Evolutionary conservation across 2,888 invertebrate genomes (phyloP).

Genomic region (Scelioninae gen. 1): DNA sequence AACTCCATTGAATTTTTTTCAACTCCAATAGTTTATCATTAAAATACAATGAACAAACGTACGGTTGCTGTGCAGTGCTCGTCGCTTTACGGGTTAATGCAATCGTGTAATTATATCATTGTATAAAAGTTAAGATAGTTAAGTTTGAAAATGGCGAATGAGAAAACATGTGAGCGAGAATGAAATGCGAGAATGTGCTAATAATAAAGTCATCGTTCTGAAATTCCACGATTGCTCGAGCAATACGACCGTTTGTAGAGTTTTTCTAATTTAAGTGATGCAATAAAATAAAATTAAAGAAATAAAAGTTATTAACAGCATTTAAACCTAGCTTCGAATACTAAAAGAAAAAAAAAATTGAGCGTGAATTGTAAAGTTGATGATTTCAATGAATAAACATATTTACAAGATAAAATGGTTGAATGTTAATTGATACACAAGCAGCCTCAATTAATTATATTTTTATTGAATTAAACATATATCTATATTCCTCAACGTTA

Average conservation of each 20-base stretch:
- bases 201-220: constrained; percentile 21
- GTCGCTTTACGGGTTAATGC: constrained; percentile 59
- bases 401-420: constrained; percentile 32
- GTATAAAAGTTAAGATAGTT: constrained; percentile 64
- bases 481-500: constrained; percentile 45
- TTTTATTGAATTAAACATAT: constrained; percentile 60
- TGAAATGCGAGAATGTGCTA: constrained; percentile 34
- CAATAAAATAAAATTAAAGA: constrained; percentile 39
- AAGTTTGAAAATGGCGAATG: constrained; percentile 34
- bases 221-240: not conserved
- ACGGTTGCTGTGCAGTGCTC: constrained; percentile 33
- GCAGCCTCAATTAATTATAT: constrained; percentile 31
- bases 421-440: constrained; percentile 14
- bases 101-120: constrained; percentile 67
- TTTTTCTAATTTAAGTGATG: constrained; percentile 42
- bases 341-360: constrained; percentile 32
- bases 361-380: constrained; percentile 28
- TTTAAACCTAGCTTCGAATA: constrained; percentile 43
- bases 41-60: constrained; percentile 46
- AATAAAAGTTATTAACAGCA: constrained; percentile 48
- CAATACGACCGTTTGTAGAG: not conserved
- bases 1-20: too few species aligned
- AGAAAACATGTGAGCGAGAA: constrained; percentile 10
- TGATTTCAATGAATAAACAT: constrained; percentile 51
- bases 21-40: constrained; percentile 40